A percentile compares a stretch with the other conserved stretches of the same genome.
Evolutionary conservation across 2,113 vertebrate genomes (phyloP).

Genomic region (Cheirogaleus medius): DNA sequence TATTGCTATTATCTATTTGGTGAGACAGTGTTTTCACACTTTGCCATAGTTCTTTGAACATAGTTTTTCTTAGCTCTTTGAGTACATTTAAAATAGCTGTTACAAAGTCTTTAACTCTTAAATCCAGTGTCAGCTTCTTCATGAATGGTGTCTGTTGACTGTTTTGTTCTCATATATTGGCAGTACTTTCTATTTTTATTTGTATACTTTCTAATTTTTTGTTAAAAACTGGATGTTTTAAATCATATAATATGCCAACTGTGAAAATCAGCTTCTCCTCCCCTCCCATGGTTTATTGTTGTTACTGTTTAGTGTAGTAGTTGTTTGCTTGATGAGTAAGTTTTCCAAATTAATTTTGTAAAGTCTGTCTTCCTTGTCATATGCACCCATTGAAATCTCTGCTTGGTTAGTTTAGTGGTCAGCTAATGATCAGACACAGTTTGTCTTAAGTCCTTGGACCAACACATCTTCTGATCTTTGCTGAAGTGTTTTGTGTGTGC

Average conservation of each 20-base stretch:
- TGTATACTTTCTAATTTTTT: neutral
- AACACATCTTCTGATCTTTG: neutral
- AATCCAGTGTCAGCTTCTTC: neutral
- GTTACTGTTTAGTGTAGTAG: neutral
- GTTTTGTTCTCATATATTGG: neutral
- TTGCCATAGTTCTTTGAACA: neutral
- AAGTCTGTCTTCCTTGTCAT: neutral
- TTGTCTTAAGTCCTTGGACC: neutral
- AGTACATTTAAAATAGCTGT: neutral
- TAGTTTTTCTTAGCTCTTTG: neutral
- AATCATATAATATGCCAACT: neutral
- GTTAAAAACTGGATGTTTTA: neutral
- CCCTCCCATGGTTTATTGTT: fast-evolving
- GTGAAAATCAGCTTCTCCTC: neutral
- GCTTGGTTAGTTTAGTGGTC: neutral
- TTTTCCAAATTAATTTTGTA: neutral
- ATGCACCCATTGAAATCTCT: neutral
- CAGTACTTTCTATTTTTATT: neutral
- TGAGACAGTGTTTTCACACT: neutral
- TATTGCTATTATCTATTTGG: neutral
- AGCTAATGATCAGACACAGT: neutral
- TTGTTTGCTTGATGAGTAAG: neutral
- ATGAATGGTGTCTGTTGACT: neutral
- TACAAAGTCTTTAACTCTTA: neutral
- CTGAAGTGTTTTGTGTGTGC: neutral